Conservation (phyloP, 2,797 vertebrate genomes). For the Gymnopithys bicolor region DNA sequence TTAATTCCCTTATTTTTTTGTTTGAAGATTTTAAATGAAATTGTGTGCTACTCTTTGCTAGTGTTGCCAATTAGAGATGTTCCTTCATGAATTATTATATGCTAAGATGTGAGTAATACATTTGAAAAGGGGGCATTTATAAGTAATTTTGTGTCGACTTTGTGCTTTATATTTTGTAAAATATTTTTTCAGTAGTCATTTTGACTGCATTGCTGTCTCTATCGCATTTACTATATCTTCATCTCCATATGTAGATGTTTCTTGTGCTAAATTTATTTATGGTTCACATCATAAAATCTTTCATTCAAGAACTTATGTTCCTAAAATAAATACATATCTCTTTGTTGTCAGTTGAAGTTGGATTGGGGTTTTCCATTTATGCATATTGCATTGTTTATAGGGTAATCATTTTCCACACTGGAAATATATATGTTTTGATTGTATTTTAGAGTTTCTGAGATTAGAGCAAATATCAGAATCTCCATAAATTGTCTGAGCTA, state of each 20-base stretch:
- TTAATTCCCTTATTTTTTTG: neutral
- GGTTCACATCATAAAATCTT: neutral
- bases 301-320: neutral
- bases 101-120: neutral
- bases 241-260: neutral
- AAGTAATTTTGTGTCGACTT: neutral
- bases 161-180: neutral
- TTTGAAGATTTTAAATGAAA: neutral
- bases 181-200: neutral
- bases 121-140: neutral
- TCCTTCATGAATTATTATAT: neutral
- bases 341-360: neutral
- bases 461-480: neutral
- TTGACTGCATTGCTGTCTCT: neutral
- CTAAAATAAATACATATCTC: neutral
- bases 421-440: neutral
- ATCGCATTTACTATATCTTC: neutral
- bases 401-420: constrained; percentile 5
- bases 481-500: neutral
- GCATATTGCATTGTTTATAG: constrained; percentile 20
- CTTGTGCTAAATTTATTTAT: neutral
- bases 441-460: constrained; percentile 18
- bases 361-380: constrained; percentile 5
- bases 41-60: neutral
- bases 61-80: neutral